These are phyloP conservation scores for Brachyrhaphis roseni DNA, from an alignment of 2,797 vertebrate genomes.

Conservation along the genomic window DNA sequence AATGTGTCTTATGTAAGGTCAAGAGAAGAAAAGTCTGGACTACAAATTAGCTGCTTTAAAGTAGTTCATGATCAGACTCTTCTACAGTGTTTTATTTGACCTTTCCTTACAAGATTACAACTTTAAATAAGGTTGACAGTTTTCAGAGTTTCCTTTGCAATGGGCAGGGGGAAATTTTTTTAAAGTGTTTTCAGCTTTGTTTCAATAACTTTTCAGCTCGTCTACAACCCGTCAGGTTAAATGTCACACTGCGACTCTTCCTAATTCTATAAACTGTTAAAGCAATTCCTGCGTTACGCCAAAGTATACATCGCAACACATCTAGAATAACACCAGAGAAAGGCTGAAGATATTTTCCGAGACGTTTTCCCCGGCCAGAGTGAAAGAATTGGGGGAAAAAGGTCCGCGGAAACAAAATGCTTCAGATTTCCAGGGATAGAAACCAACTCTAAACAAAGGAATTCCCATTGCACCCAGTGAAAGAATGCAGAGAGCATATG, in stretches of 20 bases:
- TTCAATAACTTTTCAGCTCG: neutral
- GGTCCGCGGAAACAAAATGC: slow-evolving; percentile 52
- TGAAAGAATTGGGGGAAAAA: slow-evolving; percentile 21
- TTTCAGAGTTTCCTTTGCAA: neutral
- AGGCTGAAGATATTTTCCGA: slow-evolving; percentile 28
- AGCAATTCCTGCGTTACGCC: neutral
- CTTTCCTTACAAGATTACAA: neutral
- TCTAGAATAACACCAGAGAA: slow-evolving; percentile 21
- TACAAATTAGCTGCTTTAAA: neutral
- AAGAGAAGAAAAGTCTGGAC: neutral
- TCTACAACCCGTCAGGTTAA: neutral
- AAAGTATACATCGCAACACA: slow-evolving; percentile 4
- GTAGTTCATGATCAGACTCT: neutral
- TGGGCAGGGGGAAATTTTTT: neutral
- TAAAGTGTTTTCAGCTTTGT: neutral
- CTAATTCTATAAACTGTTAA: neutral
- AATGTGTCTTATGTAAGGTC: neutral
- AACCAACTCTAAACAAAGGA: slow-evolving; percentile 75
- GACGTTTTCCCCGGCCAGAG: slow-evolving; percentile 26
- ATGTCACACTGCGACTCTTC: neutral
- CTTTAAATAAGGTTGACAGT: neutral
- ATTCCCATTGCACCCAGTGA: slow-evolving; percentile 73
- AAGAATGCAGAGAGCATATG: slow-evolving; percentile 78
- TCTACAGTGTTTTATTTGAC: slow-evolving; percentile 1
- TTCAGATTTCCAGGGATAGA: slow-evolving; percentile 63